Conservation (phyloP, 2,113 vertebrate species). For the Otus sunia region DNA sequence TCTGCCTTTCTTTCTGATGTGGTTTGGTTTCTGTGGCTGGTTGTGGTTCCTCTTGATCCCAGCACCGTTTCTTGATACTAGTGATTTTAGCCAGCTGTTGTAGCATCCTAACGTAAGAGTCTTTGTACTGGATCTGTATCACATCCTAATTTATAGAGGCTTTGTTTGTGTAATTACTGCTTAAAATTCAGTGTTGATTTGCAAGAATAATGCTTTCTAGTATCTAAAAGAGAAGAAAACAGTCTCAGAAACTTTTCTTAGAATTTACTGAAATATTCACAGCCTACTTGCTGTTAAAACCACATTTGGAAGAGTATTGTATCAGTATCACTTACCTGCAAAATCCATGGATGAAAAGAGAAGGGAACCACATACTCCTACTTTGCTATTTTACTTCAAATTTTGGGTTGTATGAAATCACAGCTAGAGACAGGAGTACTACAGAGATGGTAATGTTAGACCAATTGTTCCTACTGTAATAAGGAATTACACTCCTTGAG, state of each 20-base stretch:
- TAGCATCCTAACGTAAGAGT: not conserved
- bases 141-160: too few species aligned
- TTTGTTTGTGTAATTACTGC: too few species aligned
- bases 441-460: not conserved
- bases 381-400: not conserved
- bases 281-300: too few species aligned
- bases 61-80: not conserved
- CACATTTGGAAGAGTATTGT: too few species aligned
- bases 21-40: not conserved
- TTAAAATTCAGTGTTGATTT: too few species aligned
- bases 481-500: not conserved
- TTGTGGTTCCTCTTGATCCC: not conserved
- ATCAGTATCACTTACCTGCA: not conserved
- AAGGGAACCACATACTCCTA: not conserved
- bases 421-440: not conserved
- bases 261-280: too few species aligned
- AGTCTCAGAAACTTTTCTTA: too few species aligned
- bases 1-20: not conserved
- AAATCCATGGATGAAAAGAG: not conserved
- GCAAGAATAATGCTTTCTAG: too few species aligned
- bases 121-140: not conserved
- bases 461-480: not conserved
- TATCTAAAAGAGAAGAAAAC: too few species aligned
- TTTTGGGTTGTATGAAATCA: not conserved
- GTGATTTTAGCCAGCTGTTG: not conserved